phyloP scores from a whole-genome alignment of 1,140 invertebrate species.

The Gonatopus flavifemur region DNA sequence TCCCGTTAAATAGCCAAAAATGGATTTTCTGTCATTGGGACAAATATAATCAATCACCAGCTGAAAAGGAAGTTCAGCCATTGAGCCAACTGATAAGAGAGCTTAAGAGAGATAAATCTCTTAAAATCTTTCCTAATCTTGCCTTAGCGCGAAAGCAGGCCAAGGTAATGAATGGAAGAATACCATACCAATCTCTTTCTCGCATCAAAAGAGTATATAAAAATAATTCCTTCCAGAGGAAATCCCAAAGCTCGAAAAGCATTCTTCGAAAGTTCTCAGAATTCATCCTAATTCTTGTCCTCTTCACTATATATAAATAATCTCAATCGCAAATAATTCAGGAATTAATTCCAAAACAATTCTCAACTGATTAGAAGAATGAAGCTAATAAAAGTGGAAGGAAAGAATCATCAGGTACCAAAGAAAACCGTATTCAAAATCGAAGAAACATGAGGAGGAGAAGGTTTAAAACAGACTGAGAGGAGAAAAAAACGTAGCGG shows the following conservation, averaged over 20 bases:
- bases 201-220: constrained; percentile 12
- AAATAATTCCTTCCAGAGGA: constrained; percentile 12
- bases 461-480: constrained; percentile 2
- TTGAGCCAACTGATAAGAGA: no score
- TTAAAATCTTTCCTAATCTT: no score
- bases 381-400: neutral
- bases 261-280: no score
- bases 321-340: no score
- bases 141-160: neutral
- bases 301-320: no score
- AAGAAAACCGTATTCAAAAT: constrained; percentile 10
- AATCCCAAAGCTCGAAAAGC: constrained; percentile 21
- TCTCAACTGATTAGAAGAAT: no score
- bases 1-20: no score
- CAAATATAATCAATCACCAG: no score
- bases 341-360: no score
- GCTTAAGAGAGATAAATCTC: no score
- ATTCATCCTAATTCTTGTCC: constrained; percentile 22
- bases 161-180: constrained; percentile 7
- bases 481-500: constrained; percentile 1
- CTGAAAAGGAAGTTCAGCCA: no score
- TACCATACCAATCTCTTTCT: constrained; percentile 8
- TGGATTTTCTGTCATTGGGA: no score
- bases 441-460: constrained; percentile 3
- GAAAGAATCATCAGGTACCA: neutral